Evolutionary conservation across 2,888 invertebrate genomes (phyloP).

Genomic region (Lithophane semibrunnea): DNA sequence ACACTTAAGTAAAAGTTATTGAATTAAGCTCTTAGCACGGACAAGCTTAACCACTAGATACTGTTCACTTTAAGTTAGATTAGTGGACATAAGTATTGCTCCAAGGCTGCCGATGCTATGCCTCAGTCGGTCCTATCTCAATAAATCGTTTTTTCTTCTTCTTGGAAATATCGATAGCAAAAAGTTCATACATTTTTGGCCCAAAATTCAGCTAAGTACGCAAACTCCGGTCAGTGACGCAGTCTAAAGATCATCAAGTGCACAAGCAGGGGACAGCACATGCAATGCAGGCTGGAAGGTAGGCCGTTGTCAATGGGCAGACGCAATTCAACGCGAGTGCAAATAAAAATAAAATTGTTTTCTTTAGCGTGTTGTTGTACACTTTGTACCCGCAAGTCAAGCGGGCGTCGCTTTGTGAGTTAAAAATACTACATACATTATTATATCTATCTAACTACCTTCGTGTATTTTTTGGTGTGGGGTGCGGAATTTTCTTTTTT

Average conservation of each 20-base stretch:
- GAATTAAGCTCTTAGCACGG: constrained; percentile 44
- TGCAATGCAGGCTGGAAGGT: neutral
- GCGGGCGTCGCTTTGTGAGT: no score
- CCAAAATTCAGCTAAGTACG: neutral
- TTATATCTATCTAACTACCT: no score
- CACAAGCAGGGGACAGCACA: neutral
- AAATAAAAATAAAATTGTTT: no score
- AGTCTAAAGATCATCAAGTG: neutral
- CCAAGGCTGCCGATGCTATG: neutral
- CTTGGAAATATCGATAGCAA: neutral
- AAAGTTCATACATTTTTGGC: neutral
- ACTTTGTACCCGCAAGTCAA: no score
- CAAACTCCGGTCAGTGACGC: neutral
- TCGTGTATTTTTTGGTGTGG: no score
- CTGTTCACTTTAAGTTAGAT: constrained; percentile 29
- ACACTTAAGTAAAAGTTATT: constrained; percentile 45
- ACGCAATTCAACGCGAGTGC: neutral
- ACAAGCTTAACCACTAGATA: constrained; percentile 33
- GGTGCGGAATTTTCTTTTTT: neutral
- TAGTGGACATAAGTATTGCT: constrained; percentile 6
- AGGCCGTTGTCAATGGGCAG: neutral
- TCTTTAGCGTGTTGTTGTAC: no score
- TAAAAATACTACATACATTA: no score
- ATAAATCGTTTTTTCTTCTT: neutral
- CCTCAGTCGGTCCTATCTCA: no score